Conservation (phyloP, 1,140 invertebrate species). For the Drosophila ironensis region DNA sequence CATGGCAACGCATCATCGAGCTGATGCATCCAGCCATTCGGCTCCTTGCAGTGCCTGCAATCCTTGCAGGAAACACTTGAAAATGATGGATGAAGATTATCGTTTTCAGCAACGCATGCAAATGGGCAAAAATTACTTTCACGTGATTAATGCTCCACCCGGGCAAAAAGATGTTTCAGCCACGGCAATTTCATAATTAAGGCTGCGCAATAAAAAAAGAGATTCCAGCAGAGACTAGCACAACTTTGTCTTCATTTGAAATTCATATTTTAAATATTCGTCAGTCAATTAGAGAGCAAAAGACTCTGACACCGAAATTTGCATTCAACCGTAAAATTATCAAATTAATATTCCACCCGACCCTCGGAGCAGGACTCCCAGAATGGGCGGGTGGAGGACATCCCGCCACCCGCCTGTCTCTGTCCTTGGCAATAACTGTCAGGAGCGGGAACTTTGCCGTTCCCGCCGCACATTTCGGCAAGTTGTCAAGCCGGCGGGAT, state of each 20-base stretch:
- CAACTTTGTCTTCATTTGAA: constrained; percentile 73
- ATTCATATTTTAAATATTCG: constrained; percentile 78
- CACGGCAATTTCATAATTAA: constrained; percentile 37
- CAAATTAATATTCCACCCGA: constrained; percentile 76
- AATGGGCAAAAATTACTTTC: constrained; percentile 78
- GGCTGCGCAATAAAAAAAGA: constrained; percentile 1
- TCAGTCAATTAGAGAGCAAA: constrained; percentile 75
- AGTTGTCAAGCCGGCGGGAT: constrained; percentile 61
- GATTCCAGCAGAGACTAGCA: constrained; percentile 27
- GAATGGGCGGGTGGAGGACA: background rate
- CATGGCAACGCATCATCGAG: constrained; percentile 47
- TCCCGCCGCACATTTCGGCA: constrained; percentile 63
- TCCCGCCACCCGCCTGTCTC: background rate
- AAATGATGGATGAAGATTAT: constrained; percentile 80
- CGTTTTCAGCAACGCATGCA: constrained; percentile 78
- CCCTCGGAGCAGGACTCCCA: background rate
- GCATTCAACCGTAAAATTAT: constrained; percentile 76
- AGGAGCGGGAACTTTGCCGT: constrained; percentile 41
- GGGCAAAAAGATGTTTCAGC: constrained; percentile 24
- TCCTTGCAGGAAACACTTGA: constrained; percentile 74
- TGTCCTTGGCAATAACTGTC: constrained; percentile 61
- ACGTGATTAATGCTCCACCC: constrained; percentile 66
- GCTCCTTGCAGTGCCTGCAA: constrained; percentile 17
- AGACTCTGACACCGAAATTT: constrained; percentile 75
- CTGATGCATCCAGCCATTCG: constrained; percentile 19